Evolutionary conservation across 2,113 vertebrate genomes (phyloP), one percentile per base, ranked within the genome.

Genomic region (Poicephalus meyeri): DNA sequence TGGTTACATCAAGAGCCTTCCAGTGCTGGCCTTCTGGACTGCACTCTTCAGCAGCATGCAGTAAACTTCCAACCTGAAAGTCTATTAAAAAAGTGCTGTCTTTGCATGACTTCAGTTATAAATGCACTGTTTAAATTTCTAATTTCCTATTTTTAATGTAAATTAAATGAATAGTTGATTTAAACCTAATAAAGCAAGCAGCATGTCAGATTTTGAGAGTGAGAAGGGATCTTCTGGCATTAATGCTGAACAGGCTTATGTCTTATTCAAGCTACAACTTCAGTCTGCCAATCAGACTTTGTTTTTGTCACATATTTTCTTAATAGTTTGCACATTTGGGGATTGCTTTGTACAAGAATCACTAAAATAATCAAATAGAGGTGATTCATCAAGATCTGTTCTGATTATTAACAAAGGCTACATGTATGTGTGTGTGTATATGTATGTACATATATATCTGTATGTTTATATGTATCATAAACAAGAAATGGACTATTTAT

Each of bases 241-340:
- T 89, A 82, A 88, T 92, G 35, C 18, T 94, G 7, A 95, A 55
- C 50, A 90, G 52, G 23, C 72, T 77, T 33, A 28, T 26, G 33
- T 31, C n/a, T 68, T 47, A 60, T 15, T 88, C 64, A 92, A 77
- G 50, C 55, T 83, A 63, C 37, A 80, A 37, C 76, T 93, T 84
- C 26, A 91, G 25, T 76, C 80, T 93, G 86, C 77, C 83, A 79
- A 56, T 88, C 85, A 90, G 88, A 78, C 41, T 84, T 64, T 56
- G 21, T 11, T 95, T 83, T 89, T 77, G 56, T 90, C 29, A 60
- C 73, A 21, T 91, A 49, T 82, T 94, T 93, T 81, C 72, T 64
- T 93, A 91, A 92, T 86, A 61, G 69, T 50, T 91, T 88, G 61
- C 78, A 86, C 63, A 37, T 92, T 92, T 53, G n/a, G 24, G 19